Evolutionary conservation across 2,888 invertebrate genomes (phyloP).

Genomic region (Chrysolina oricalcia): DNA sequence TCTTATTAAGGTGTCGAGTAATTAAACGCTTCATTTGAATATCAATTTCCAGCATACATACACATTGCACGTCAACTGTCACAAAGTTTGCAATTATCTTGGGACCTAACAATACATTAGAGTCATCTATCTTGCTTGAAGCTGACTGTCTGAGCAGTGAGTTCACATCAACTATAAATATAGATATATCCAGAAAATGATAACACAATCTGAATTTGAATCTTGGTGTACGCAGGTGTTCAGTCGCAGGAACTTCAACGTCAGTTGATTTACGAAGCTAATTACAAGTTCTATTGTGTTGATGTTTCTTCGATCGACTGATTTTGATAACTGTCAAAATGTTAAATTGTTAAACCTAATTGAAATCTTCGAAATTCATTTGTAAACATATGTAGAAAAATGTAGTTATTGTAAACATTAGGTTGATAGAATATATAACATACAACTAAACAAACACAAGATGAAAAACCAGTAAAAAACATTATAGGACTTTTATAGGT

Average conservation of each 20-base stretch:
- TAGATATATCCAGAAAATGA: background rate
- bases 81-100: constrained; percentile 46
- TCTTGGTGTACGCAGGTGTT: background rate
- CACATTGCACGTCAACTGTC: constrained; percentile 47
- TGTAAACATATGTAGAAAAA: too few relatives aligned
- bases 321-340: too few relatives aligned
- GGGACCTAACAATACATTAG: constrained; percentile 31
- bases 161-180: background rate
- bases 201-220: background rate
- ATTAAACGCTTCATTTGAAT: constrained; percentile 57
- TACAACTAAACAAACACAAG: too few relatives aligned
- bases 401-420: too few relatives aligned
- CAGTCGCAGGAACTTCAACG: background rate
- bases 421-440: too few relatives aligned
- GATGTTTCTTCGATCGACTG: too few relatives aligned
- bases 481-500: too few relatives aligned
- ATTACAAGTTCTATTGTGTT: too few relatives aligned
- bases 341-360: too few relatives aligned
- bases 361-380: too few relatives aligned
- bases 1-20: constrained; percentile 56
- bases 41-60: constrained; percentile 47
- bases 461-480: too few relatives aligned
- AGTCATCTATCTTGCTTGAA: constrained; percentile 19
- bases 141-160: constrained; percentile 14
- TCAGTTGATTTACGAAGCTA: too few relatives aligned